These are phyloP conservation scores for Telmatherina bonti DNA, from an alignment of 2,797 vertebrate genomes.

Conservation along the genomic window DNA sequence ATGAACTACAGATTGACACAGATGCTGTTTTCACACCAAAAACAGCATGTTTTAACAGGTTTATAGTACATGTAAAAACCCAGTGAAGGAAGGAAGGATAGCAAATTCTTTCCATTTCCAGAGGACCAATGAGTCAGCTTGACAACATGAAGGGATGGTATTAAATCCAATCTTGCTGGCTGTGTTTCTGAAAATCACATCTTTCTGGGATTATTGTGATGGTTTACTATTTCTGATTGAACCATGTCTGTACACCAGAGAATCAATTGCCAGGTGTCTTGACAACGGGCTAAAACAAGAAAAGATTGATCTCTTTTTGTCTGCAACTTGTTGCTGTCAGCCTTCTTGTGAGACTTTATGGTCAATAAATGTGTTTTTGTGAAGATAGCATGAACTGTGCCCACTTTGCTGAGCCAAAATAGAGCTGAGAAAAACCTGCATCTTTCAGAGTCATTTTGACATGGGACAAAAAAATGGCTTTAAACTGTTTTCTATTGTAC, in stretches of 20 bases:
- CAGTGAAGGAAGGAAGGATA: neutral
- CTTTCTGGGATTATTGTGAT: neutral
- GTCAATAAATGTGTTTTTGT: neutral
- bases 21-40: neutral
- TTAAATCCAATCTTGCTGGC: neutral
- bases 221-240: neutral
- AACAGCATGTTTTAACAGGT: neutral
- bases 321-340: neutral
- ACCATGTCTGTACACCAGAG: neutral
- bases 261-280: neutral
- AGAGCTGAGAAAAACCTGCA: neutral
- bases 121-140: no score
- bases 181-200: neutral
- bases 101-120: no score
- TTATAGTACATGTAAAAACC: neutral
- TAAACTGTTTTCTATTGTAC: neutral
- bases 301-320: neutral
- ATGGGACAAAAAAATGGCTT: neutral
- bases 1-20: neutral
- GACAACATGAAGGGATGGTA: neutral
- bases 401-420: no score
- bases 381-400: no score
- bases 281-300: neutral
- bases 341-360: neutral
- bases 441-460: neutral